Evolutionary conservation across 37 sponge, comb jelly and placozoan genomes (phyloP), one percentile per base, ranked within the genome.

Genomic region (Chondrilla cf. caribensis): DNA sequence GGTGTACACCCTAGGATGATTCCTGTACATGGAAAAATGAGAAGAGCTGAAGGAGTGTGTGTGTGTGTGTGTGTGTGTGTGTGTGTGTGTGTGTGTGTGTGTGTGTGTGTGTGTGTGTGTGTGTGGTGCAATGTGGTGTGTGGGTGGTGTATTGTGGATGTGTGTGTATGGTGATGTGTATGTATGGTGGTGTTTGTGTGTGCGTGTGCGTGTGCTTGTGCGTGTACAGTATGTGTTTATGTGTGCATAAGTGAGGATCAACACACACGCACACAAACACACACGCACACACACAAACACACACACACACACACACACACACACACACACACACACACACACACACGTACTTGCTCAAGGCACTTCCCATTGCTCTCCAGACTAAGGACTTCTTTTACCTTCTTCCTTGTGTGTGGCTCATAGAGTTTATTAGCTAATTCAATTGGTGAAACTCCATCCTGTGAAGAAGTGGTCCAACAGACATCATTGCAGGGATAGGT

Each of bases 201-300:
- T 47, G 51, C 11, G 51, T 47, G 51, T 47, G 51, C 11, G 51
- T 47, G 51, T 47, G 51, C 11, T 6, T 47, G 51, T 47, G 51
- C 11, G 51, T 47, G 51, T 11, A 6, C 9, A 11, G 51, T 11
- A 11, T 54, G 22, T 21, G 26, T n/a, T 19, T 21, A n/a, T 32
- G 40, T 26, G 31, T 38, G 37, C 5, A 28, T 38, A 38, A 18
- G 47, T 38, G 37, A 22, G 54, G 2, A 76, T 43, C 9, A 3
- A 38, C 43, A 79, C 31, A 40, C 80, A 78, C 47, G 79, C 70
- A 60, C 26, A 60, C 68, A 79, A n/a, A 43, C 57, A 39, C 26
- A 36, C 54, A 85, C 33, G 7, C 85, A 47, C 24, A 76, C 57
- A n/a, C n/a, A n/a, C n/a, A n/a, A n/a, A n/a, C n/a, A n/a, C n/a